Percentiles rank a stretch among this genome's conserved stretches.
Conservation (phyloP, 1,140 invertebrate species). For the Drosophila suzukii region DNA sequence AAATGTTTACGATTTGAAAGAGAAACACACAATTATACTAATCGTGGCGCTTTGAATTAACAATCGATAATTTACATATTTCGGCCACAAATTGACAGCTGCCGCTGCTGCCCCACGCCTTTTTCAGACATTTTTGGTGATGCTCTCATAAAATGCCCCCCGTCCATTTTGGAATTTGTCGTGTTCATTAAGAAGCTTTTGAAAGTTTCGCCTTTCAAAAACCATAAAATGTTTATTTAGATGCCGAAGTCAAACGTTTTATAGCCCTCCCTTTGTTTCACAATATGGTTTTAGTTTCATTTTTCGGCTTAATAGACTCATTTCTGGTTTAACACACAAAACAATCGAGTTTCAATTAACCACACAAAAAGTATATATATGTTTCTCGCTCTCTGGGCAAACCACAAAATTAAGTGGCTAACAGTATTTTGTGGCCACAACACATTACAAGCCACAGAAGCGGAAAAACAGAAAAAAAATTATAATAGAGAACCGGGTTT, state of each 20-base stretch:
- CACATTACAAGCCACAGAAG: slow-evolving; percentile 35
- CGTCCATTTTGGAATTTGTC: slow-evolving; percentile 33
- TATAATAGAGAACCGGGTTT: slow-evolving; percentile 34
- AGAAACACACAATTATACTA: slow-evolving; percentile 62
- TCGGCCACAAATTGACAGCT: slow-evolving; percentile 49
- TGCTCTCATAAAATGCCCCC: slow-evolving; percentile 56
- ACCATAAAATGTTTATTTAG: slow-evolving; percentile 55
- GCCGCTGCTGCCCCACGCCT: slow-evolving; percentile 42
- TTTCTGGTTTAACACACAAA: slow-evolving; percentile 56
- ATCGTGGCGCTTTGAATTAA: slow-evolving; percentile 59
- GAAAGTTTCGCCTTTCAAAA: slow-evolving; percentile 56
- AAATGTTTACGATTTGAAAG: slow-evolving; percentile 45
- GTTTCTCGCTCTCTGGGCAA: slow-evolving; percentile 45
- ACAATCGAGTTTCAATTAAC: slow-evolving; percentile 77
- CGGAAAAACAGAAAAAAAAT: slow-evolving; percentile 6
- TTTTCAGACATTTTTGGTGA: slow-evolving; percentile 44
- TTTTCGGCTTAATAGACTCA: slow-evolving; percentile 52
- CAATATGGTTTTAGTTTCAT: slow-evolving; percentile 49
- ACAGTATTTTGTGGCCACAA: slow-evolving; percentile 71
- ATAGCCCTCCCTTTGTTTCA: slow-evolving; percentile 42
- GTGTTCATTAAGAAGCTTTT: slow-evolving; percentile 59
- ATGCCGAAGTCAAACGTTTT: slow-evolving; percentile 56
- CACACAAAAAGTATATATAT: slow-evolving; percentile 24
- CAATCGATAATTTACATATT: slow-evolving; percentile 60
- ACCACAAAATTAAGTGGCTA: slow-evolving; percentile 79